Percentiles rank a stretch among this genome's conserved stretches.
phyloP scores from a whole-genome alignment of 2,113 vertebrate genomes.

The Mustelus asterias region DNA sequence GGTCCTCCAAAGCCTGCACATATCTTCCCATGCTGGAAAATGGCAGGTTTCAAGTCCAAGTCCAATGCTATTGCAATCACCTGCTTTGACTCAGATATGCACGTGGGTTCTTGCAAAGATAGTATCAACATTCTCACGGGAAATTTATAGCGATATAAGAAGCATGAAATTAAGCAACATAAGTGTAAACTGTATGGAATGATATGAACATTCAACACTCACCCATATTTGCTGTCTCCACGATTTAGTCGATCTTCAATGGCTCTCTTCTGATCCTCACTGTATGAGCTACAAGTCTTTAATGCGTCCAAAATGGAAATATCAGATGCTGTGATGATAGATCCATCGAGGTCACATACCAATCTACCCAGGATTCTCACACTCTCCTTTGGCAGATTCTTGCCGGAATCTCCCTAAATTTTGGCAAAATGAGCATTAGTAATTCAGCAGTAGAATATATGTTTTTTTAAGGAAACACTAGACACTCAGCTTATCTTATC shows the following conservation, averaged over 20 bases:
- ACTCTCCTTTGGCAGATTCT: slow-evolving; percentile 39
- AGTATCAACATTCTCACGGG: background rate
- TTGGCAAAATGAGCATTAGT: background rate
- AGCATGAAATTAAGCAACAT: background rate
- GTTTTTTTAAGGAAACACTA: background rate
- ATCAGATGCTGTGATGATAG: slow-evolving; percentile 39
- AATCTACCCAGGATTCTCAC: slow-evolving; percentile 41
- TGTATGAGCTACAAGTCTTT: slow-evolving; percentile 46
- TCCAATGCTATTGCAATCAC: background rate
- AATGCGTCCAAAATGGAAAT: slow-evolving; percentile 45
- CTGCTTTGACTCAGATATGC: background rate
- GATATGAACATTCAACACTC: slow-evolving; percentile 25
- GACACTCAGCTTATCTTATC: too few relatives aligned
- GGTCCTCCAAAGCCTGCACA: background rate
- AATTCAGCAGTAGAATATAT: background rate
- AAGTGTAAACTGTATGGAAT: background rate
- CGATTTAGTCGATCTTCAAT: slow-evolving; percentile 47
- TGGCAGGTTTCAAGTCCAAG: background rate
- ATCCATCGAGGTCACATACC: slow-evolving; percentile 50
- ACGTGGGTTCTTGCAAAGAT: background rate
- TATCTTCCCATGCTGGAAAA: background rate
- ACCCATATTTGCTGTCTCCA: slow-evolving; percentile 42
- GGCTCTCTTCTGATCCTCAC: background rate
- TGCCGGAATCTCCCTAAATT: background rate
- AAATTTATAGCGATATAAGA: background rate